Base-by-base conservation (phyloP, 2,113 vertebrate species). In the Excalfactoria chinensis region DNA sequence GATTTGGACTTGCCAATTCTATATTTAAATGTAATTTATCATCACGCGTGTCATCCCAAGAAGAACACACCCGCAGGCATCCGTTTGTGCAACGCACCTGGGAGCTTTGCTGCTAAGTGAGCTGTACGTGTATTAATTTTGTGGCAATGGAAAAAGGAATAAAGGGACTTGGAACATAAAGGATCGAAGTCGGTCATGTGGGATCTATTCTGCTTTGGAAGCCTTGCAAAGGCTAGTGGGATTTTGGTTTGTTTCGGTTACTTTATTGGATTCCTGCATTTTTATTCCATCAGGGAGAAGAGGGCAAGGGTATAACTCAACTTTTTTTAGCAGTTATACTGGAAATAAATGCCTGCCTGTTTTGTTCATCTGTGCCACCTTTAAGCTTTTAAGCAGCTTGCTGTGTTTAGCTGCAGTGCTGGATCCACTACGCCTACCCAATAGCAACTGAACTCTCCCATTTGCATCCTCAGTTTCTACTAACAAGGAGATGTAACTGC, bases 91-190 rank as follows among this genome's bases (percentile, higher is more conserved):
- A 53, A 0, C 74, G 85, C 91, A 94, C 93, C 95, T 93, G 85
- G 40, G 87, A 86, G 68, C 48, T 80, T 68, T 77, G 76, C 72
- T 74, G 85, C 85, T 68, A 51, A 90, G 35, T 75, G 89, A 93
- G 89, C 82, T 94, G 78, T 91, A 89, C 0, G 0, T 56, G 41
- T 93, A 79, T 96, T 49, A 84, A 49, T 71, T 43, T 64, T 95
- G 80, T 93, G 91, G 79, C 82, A 49, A 77, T 88, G 82, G 72
- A 96, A 93, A 93, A 93, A 91, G 79, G 93, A 96, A 95, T 96
- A 96, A 96, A 96, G 32, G 76, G 48, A 78, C 82, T 91, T 63
- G 86, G 43, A 91, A 80, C 69, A 64, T 49, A 55, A 93, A 91
- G 58, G 75, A 75, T 23, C 68, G n/a, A 89, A 93, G 85, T 84